Evolutionary conservation across 1,140 invertebrate species (phyloP).

Genomic region (Nephila pilipes): DNA sequence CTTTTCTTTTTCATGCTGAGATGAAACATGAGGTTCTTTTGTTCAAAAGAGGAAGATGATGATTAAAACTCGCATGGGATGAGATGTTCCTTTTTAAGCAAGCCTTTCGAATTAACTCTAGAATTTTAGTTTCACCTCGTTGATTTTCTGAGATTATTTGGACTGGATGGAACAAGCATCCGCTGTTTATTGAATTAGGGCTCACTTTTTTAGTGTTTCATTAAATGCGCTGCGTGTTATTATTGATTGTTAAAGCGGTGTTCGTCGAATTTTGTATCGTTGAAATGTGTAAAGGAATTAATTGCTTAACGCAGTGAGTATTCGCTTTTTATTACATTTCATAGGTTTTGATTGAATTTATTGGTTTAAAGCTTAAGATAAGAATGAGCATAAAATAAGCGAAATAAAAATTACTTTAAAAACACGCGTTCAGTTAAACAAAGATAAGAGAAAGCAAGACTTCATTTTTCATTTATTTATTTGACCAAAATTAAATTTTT

Average conservation of each 20-base stretch:
- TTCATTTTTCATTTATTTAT: too few species aligned
- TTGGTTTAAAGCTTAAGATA: too few species aligned
- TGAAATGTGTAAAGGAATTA: background rate
- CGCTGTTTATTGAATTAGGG: constrained; percentile 6
- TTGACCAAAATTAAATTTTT: too few species aligned
- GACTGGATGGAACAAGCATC: background rate
- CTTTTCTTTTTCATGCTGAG: background rate
- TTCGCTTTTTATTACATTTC: too few species aligned
- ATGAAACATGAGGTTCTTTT: constrained; percentile 34
- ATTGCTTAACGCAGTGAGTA: background rate
- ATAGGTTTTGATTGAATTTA: too few species aligned
- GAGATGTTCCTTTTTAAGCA: constrained; percentile 21
- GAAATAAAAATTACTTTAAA: too few species aligned
- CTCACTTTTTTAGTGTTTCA: background rate
- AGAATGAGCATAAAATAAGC: too few species aligned
- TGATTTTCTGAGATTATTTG: background rate
- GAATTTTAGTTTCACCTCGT: constrained; percentile 7
- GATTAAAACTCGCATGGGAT: constrained; percentile 22
- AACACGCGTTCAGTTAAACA: too few species aligned
- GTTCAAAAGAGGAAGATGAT: background rate
- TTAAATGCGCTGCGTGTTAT: background rate
- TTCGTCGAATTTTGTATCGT: background rate
- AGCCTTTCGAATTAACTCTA: constrained; percentile 2
- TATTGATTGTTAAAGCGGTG: background rate
- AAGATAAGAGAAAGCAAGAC: too few species aligned